These are phyloP conservation scores for Trogon melanurus DNA, from an alignment of 2,113 vertebrate species.

Conservation along the genomic window DNA sequence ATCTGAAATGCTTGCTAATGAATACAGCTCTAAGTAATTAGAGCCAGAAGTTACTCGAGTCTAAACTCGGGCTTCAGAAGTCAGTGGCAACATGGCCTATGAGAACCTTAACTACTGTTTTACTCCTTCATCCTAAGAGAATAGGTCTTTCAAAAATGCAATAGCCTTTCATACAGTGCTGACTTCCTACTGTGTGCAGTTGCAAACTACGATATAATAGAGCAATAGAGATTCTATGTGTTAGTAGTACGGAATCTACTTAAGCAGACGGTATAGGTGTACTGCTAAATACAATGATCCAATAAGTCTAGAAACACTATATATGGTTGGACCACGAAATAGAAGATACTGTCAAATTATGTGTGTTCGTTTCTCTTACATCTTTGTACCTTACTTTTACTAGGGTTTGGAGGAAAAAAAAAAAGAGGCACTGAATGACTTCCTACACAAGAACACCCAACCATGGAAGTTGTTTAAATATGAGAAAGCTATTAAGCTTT, in stretches of 20 bases:
- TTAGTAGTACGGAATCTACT: background rate
- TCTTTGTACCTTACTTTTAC: background rate
- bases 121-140: background rate
- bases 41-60: slow-evolving; percentile 2
- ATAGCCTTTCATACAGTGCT: background rate
- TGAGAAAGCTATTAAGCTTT: background rate
- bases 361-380: background rate
- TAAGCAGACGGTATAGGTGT: background rate
- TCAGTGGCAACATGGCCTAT: background rate
- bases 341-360: background rate
- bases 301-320: background rate
- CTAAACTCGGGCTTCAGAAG: background rate
- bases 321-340: background rate
- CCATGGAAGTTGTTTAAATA: background rate
- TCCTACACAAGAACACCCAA: background rate
- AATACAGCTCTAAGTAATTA: slow-evolving; percentile 32
- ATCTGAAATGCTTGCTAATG: slow-evolving; percentile 34
- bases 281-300: background rate
- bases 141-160: background rate
- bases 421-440: background rate
- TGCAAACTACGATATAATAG: background rate
- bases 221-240: background rate
- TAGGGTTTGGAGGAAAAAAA: background rate
- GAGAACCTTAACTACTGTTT: background rate
- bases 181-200: background rate